Conservation (phyloP, 2,888 invertebrate genomes). For the Cataglyphis altisquamis region DNA sequence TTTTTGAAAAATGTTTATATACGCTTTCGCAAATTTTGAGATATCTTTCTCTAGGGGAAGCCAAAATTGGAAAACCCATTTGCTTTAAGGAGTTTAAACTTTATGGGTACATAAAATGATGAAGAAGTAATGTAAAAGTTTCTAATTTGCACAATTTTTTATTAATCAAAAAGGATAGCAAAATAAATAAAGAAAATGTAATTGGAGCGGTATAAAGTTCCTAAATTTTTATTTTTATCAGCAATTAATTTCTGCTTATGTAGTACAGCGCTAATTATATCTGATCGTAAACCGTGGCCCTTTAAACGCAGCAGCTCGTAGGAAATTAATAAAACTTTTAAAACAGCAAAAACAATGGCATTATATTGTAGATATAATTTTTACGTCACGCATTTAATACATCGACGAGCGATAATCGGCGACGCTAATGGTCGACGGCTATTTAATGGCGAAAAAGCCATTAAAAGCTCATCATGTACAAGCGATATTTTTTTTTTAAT, state of each 20-base stretch:
- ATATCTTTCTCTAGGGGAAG: no score
- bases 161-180: neutral
- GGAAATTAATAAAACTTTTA: slow-evolving; percentile 20
- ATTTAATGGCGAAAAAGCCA: slow-evolving; percentile 44
- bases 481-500: slow-evolving; percentile 62
- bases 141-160: neutral
- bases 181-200: neutral
- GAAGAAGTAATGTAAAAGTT: no score
- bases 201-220: neutral
- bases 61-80: no score
- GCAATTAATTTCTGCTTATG: neutral
- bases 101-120: no score
- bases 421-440: slow-evolving; percentile 57
- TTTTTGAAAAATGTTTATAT: no score
- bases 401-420: slow-evolving; percentile 24
- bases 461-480: slow-evolving; percentile 73
- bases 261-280: neutral
- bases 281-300: neutral
- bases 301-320: slow-evolving; percentile 23
- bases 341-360: slow-evolving; percentile 7
- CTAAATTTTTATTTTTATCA: neutral
- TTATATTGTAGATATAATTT: slow-evolving; percentile 51
- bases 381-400: slow-evolving; percentile 46
- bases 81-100: no score
- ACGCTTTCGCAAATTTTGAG: no score